Evolutionary conservation across 2,888 invertebrate genomes (phyloP), one percentile per base, ranked within the genome.

Genomic region (Eristalis pertinax): DNA sequence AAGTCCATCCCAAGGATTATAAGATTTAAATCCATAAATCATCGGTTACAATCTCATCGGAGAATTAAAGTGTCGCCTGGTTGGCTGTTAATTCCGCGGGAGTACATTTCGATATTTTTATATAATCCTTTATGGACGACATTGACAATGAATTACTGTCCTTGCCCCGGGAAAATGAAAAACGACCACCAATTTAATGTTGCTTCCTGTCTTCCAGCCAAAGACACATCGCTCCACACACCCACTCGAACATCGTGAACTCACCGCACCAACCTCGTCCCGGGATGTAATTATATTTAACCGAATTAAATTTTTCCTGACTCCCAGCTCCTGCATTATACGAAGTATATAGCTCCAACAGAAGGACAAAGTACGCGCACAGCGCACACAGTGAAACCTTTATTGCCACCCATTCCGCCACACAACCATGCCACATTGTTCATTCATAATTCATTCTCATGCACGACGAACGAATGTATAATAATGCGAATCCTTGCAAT

Each of bases 401-500:
- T 50, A 50, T 50, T 19, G 19, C 50, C 19, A 50, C 8, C 19
- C 50, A 22, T 50, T 19, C 50, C 50, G 19, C 4, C 19, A 8
- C 19, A 50, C 5, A 50, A 7, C 19, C 50, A 19, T 50, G 19
- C 8, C 50, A 50, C 50, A 50, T 13, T 38, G 73, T 38, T 24
- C 19, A 22, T 74, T 29, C 26, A 68, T 67, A 38, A 68, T 67
- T 78, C 35, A 73, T 79, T 65, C 58, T 29, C 58, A 50, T 29
- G 2, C 60, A 63, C 29, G 50, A 50, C 50, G 50, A 38, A 13
- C 13, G 32, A 43, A 43, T 43, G 43, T 19, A 65, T 69, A 72
- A 43, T 62, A 22, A 62, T 58, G 69, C 43, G 41, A 81, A 73
- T 43, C 50, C 43, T 70, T 70, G 64, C 62, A n/a, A 64, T 75